Percentiles rank a stretch among this genome's conserved stretches.
Evolutionary conservation across 2,888 invertebrate genomes (phyloP).

Genomic region (Schizaphis graminum): DNA sequence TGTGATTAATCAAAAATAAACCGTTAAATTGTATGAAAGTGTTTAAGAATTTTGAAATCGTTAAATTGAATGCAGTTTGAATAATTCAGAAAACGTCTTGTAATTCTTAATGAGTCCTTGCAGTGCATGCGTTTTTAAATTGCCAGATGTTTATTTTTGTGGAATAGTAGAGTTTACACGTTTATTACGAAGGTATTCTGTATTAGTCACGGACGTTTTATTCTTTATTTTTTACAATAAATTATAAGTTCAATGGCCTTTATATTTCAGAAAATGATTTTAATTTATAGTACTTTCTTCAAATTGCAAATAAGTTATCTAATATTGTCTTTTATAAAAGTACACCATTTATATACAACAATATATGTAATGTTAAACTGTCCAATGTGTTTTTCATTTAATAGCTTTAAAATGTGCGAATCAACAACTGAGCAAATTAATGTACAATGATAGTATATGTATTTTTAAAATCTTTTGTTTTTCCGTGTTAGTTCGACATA

Average conservation of each 20-base stretch:
- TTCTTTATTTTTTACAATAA: not conserved
- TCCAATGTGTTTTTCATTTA: not conserved
- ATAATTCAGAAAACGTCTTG: slow-evolving; percentile 23
- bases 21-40: not conserved
- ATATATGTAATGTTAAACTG: not conserved
- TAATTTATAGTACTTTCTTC: not conserved
- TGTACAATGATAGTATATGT: not conserved
- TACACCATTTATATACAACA: not conserved
- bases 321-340: not conserved
- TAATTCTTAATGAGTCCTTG: not conserved
- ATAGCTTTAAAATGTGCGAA: not conserved
- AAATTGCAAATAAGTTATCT: not conserved
- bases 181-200: not conserved
- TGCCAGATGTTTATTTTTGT: not conserved
- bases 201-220: not conserved
- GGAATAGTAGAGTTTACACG: not conserved
- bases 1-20: not conserved
- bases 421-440: slow-evolving; percentile 11
- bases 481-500: not conserved
- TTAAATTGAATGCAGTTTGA: slow-evolving; percentile 35
- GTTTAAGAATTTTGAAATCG: not conserved
- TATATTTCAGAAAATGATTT: not conserved
- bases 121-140: not conserved
- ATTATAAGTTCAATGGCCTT: not conserved
- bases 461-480: slow-evolving; percentile 44